Evolutionary conservation across 2,113 vertebrate species (phyloP).

Genomic region (Pelecanoides urinatrix): DNA sequence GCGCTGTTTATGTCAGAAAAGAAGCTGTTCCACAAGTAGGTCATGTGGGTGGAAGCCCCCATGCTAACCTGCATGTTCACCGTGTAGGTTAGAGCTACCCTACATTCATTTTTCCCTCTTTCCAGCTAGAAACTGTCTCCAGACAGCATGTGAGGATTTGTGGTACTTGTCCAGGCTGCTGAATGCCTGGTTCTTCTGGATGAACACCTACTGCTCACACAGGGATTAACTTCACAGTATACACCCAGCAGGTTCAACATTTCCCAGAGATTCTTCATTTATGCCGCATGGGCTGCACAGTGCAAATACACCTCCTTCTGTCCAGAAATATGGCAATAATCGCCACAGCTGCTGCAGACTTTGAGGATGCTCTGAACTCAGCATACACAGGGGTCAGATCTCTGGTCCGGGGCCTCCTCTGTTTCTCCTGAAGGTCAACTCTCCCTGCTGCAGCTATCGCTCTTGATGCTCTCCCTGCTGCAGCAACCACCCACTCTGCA

Average conservation of each 20-base stretch:
- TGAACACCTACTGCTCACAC: constrained; percentile 39
- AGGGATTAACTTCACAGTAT: constrained; percentile 47
- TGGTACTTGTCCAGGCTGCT: constrained; percentile 5
- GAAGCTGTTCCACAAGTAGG: constrained; percentile 52
- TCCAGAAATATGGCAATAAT: background rate
- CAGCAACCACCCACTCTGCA: background rate
- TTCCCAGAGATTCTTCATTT: constrained; percentile 11
- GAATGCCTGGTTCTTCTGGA: constrained; percentile 23
- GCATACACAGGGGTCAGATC: background rate
- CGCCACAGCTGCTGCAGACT: background rate
- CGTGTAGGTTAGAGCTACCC: background rate
- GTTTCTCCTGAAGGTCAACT: background rate
- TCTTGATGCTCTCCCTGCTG: background rate
- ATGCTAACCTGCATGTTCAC: constrained; percentile 40
- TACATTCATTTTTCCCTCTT: background rate
- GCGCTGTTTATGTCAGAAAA: constrained; percentile 58
- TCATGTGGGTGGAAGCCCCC: constrained; percentile 22
- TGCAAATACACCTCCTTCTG: constrained; percentile 25
- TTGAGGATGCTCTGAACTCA: background rate
- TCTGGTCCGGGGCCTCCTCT: background rate
- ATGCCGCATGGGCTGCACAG: background rate
- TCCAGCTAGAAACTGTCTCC: background rate
- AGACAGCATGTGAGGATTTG: background rate
- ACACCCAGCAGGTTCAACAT: constrained; percentile 38
- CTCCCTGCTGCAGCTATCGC: background rate